phyloP scores from a whole-genome alignment of 1,140 invertebrate genomes.

The Drosophila bipectinata region DNA sequence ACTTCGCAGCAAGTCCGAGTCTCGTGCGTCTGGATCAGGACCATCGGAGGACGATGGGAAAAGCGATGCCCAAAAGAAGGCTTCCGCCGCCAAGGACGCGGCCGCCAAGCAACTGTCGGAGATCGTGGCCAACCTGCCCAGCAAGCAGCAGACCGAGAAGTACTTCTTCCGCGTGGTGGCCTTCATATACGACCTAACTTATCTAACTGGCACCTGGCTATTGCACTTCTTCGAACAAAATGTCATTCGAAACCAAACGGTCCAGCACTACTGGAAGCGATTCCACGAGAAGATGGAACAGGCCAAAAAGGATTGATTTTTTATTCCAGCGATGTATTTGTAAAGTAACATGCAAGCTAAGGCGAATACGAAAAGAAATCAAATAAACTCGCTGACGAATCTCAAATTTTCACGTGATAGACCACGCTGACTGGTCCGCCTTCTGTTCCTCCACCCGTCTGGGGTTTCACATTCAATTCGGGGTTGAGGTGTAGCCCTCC shows the following conservation, averaged over 20 bases:
- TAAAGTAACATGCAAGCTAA: conserved; percentile 4
- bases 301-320: conserved; percentile 64
- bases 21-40: background rate
- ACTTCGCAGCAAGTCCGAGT: background rate
- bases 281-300: conserved; percentile 76
- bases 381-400: conserved; percentile 40
- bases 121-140: conserved; percentile 55
- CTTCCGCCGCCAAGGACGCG: conserved; percentile 18
- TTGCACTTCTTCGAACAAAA: conserved; percentile 58
- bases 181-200: conserved; percentile 64
- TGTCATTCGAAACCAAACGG: conserved; percentile 53
- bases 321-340: conserved; percentile 1
- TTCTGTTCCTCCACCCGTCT: background rate
- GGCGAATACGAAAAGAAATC: conserved; percentile 7
- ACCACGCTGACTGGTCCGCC: background rate
- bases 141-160: conserved; percentile 69
- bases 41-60: background rate
- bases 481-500: conserved; percentile 43
- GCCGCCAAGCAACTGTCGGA: conserved; percentile 56
- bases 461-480: conserved; percentile 24
- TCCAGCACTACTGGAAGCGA: conserved; percentile 70
- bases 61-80: conserved; percentile 11
- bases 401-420: conserved; percentile 8
- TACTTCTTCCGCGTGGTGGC: conserved; percentile 67
- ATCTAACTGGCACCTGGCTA: conserved; percentile 47